Conservation (phyloP, 2,888 invertebrate genomes). For the Lymantria monacha region DNA sequence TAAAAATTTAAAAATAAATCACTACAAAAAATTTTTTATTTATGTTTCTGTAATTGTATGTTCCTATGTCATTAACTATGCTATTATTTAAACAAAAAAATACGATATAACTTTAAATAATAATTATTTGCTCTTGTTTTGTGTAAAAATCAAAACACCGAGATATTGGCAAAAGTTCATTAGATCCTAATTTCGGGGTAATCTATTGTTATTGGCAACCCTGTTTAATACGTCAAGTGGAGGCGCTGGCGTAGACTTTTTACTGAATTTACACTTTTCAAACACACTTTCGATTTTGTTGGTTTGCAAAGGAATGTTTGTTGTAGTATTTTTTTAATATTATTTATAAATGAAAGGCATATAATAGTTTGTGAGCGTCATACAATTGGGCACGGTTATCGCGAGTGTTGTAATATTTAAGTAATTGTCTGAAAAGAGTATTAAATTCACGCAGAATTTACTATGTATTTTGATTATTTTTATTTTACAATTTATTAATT, state of each 20-base stretch:
- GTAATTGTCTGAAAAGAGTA: neutral
- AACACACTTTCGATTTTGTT: constrained; percentile 64
- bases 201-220: constrained; percentile 15
- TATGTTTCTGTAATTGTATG: too few relatives aligned
- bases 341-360: constrained; percentile 13
- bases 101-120: too few relatives aligned
- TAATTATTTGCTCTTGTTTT: too few relatives aligned
- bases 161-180: too few relatives aligned
- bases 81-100: too few relatives aligned
- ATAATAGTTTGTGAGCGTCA: constrained; percentile 9
- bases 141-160: too few relatives aligned
- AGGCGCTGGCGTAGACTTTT: constrained; percentile 37
- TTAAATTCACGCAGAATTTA: too few relatives aligned
- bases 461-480: too few relatives aligned
- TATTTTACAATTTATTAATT: too few relatives aligned
- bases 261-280: constrained; percentile 47
- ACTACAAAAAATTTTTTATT: too few relatives aligned
- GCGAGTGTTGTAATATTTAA: constrained; percentile 12
- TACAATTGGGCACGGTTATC: constrained; percentile 6
- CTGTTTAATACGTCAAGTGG: constrained; percentile 19
- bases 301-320: constrained; percentile 35
- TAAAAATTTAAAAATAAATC: too few relatives aligned
- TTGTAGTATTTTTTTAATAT: constrained; percentile 31
- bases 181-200: neutral
- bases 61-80: too few relatives aligned